These are phyloP conservation scores for Paelopatides confundens DNA, from an alignment of 53 echinoderm and acorn worm genomes.

Conservation along the genomic window DNA sequence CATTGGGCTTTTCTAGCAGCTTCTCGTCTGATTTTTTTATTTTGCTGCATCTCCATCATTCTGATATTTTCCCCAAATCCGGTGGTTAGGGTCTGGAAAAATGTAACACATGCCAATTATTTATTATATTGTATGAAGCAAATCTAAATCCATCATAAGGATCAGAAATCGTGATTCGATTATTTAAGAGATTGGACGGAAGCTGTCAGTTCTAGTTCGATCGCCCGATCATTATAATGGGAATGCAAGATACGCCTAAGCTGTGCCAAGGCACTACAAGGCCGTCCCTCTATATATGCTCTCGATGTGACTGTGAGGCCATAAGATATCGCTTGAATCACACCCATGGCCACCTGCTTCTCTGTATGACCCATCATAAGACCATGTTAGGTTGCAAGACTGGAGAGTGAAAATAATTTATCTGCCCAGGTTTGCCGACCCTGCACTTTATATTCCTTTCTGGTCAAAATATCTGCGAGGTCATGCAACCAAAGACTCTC, in stretches of 20 bases:
- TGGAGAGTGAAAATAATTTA: conserved; percentile 47
- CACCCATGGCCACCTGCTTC: conserved; percentile 43
- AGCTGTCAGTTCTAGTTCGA: conserved; percentile 51
- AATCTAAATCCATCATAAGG: conserved; percentile 41
- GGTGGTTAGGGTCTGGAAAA: conserved; percentile 53
- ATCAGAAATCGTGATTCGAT: conserved; percentile 50
- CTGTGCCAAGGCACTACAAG: conserved; percentile 21
- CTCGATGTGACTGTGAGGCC: conserved; percentile 39
- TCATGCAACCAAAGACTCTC: too few relatives aligned
- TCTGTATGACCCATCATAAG: conserved; percentile 33
- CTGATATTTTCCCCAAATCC: too few relatives aligned
- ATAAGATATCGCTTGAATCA: conserved; percentile 45
- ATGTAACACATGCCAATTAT: conserved; percentile 34
- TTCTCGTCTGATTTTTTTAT: neutral
- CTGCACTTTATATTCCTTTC: conserved; percentile 62
- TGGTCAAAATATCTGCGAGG: neutral
- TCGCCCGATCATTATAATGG: conserved; percentile 52
- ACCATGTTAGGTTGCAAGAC: conserved; percentile 42
- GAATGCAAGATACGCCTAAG: conserved; percentile 22
- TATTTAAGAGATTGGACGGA: conserved; percentile 36
- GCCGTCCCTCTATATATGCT: conserved; percentile 54
- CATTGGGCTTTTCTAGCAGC: neutral
- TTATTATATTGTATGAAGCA: conserved; percentile 64
- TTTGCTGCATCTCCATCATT: conserved; percentile 35
- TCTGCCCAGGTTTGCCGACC: conserved; percentile 64